These are phyloP conservation scores for Drosophila ironensis DNA, from an alignment of 1,140 invertebrate genomes.

Conservation along the genomic window DNA sequence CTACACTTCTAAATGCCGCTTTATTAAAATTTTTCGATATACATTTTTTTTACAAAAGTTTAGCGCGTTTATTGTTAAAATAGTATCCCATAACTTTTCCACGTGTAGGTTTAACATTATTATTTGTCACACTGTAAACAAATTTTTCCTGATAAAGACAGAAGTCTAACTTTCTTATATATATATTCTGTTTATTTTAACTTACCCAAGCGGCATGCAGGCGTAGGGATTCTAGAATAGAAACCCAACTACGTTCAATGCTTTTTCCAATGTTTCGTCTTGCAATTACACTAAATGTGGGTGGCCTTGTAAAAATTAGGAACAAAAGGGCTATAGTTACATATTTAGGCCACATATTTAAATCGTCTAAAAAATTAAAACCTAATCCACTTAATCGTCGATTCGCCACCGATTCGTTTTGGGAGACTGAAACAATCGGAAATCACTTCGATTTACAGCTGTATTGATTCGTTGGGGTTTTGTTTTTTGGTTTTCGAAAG, in stretches of 20 bases:
- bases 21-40: background rate
- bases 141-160: background rate
- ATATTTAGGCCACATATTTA: constrained; percentile 2
- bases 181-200: background rate
- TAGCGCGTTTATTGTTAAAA: background rate
- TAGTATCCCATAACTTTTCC: background rate
- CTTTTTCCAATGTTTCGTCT: background rate
- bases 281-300: background rate
- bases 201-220: constrained; percentile 32
- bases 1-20: background rate
- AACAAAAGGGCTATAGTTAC: background rate
- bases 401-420: constrained; percentile 15
- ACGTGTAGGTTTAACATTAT: background rate
- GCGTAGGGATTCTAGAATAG: no score
- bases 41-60: background rate
- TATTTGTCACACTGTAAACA: background rate
- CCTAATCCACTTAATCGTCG: constrained; percentile 6
- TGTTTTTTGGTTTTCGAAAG: constrained; percentile 1
- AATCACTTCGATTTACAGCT: background rate
- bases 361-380: background rate
- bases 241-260: no score
- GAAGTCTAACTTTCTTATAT: background rate
- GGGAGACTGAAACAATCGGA: constrained; percentile 15
- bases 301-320: background rate
- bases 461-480: background rate